A percentile compares a stretch with the other conserved stretches of the same genome.
Conservation (phyloP, 2,113 vertebrate species). For the Rhagologus leucostigma region DNA sequence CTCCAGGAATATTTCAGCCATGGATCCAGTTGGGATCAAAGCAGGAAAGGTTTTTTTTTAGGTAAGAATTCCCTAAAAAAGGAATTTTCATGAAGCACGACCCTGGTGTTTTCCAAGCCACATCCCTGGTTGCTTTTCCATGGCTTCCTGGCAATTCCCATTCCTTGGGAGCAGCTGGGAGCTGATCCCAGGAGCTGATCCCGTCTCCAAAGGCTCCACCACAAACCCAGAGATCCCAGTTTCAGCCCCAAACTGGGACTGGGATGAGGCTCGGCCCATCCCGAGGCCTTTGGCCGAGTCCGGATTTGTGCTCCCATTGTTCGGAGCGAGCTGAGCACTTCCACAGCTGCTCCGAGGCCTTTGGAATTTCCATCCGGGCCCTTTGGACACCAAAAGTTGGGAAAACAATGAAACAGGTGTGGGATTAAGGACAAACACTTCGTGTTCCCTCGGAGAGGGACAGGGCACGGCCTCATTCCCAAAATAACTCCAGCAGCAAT, state of each 20-base stretch:
- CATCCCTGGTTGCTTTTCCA: not conserved
- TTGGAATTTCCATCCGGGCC: not conserved
- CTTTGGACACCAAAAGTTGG: not conserved
- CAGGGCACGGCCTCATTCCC: fast-evolving
- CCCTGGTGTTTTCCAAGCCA: not conserved
- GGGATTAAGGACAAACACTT: not conserved
- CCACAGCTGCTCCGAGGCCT: not conserved
- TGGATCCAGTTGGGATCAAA: not conserved
- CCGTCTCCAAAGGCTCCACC: not conserved
- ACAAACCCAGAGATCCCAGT: not conserved
- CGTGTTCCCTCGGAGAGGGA: not conserved
- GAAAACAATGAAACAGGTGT: not conserved
- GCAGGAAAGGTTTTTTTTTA: not conserved
- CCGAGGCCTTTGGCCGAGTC: not conserved
- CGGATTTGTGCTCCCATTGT: not conserved
- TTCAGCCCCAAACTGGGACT: not conserved
- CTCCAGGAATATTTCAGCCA: not conserved
- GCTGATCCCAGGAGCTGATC: not conserved
- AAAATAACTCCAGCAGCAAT: not conserved
- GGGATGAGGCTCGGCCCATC: not conserved
- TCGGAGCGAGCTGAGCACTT: not conserved
- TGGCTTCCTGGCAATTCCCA: not conserved
- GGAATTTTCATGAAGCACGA: not conserved
- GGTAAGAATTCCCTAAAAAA: not conserved
- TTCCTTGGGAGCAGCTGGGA: not conserved